Base-by-base conservation (phyloP, 2,797 vertebrate species). In the Sibirionetta formosa region DNA sequence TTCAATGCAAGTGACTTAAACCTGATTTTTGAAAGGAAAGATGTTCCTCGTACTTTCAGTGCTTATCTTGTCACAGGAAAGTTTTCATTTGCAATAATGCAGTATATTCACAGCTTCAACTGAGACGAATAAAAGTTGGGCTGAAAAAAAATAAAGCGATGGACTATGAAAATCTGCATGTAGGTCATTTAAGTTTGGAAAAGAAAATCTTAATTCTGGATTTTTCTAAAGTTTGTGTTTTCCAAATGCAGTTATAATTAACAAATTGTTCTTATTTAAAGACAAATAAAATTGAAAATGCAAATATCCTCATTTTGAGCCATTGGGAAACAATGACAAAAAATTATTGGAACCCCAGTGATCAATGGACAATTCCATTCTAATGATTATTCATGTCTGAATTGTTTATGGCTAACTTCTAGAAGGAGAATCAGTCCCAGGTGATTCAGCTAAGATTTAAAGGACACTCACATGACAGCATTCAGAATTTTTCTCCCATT, bases 1-100 rank as follows among this genome's bases (percentile, higher is more conserved):
- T 95, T 95, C 91, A 94, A 82, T 94, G 82, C 29, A 84, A 93
- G 75, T 79, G 70, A 82, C 77, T 95, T 92, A 86, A 93, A 90
- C 31, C 38, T 84, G 75, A 53, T 69, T 87, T 95, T 84, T 71
- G 84, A 89, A 33, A 83, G 82, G 71, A 82, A 95, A 89, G 75
- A 77, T 66, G 63, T 73, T 85, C 84, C 68, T 95, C 60, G 63
- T 92, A 90, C 93, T 87, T 75, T 82, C 36, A 2, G 6, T 80
- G 68, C 68, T 91, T 87, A 82, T 92, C 81, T 91, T 93, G 89
- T 89, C 81, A 84, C 75, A 91, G 64, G 26, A 48, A 93, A 91
- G n/a, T 82, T 93, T 94, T 73, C 68, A 44, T 77, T 91, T 91
- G 27, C 75, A 85, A 87, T 94, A 92, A 77, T 22, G 24, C 26